Base-by-base conservation (phyloP, 2,888 invertebrate species). In the Pimpla rufipes region DNA sequence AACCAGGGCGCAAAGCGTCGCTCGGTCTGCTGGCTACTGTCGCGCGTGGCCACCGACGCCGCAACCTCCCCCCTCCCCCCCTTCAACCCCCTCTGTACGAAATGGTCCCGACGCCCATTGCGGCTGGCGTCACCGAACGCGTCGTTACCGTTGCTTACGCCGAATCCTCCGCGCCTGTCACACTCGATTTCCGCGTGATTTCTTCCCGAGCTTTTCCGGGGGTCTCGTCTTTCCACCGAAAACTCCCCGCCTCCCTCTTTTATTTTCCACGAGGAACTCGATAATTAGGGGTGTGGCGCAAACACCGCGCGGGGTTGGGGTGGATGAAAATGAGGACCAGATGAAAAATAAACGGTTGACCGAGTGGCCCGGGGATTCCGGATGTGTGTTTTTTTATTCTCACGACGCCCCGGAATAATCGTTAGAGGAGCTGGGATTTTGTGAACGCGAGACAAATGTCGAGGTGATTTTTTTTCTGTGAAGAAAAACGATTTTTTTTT, bases 61-160 rank as follows among this genome's bases (percentile, higher is more conserved):
- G 50, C 29, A 68, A 62, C 42, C 76, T 55, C 67, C 74, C 70
- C 55, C 57, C 29, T 29, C 79, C 83, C 82, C 67, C 85, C 40
- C 45, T 45, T 57, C 81, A 68, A 80, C 68, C 82, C 80, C 81
- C 84, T 77, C 82, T 81, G 86, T 83, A 83, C 79, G 85, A 84
- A 87, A 86, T 85, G 80, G 81, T 79, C 64, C 81, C 81, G 57
- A 77, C 73, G 71, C 66, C 78, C 81, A 81, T 84, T 81, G 78
- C 81, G 84, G 78, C 79, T 59, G 70, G 50, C 57, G 47, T 16
- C 74, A 50, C 81, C 79, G 50, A 70, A 64, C 74, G 64, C 74
- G 66, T 85, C 85, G 83, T 86, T 86, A 85, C 86, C 85, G 87
- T 88, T 85, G 84, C 88, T 88, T 88, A 88, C 85, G 70, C 83